Evolutionary conservation across 1,140 invertebrate species (phyloP).

Genomic region (Ephestia elutella): DNA sequence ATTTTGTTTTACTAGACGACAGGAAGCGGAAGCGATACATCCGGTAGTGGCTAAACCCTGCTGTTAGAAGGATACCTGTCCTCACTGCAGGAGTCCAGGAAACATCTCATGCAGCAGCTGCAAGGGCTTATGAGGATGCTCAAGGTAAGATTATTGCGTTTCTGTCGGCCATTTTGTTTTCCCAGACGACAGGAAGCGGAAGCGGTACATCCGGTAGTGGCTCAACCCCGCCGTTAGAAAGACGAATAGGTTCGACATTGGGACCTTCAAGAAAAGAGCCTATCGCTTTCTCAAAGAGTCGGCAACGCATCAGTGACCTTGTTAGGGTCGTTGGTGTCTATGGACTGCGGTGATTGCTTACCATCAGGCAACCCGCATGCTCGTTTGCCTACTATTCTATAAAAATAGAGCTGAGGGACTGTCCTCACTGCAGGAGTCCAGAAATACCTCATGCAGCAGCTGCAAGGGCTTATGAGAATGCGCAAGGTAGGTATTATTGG

Average conservation of each 20-base stretch:
- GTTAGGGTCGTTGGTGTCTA: no score
- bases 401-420: no score
- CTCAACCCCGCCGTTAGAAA: conserved; percentile 91
- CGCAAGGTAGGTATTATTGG: conserved; percentile 83
- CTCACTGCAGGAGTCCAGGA: conserved; percentile 92
- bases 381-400: no score
- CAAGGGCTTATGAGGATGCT: conserved; percentile 98
- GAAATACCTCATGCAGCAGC: conserved; percentile 94
- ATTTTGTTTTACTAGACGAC: conserved; percentile 74
- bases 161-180: neutral
- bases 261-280: no score
- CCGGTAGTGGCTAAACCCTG: conserved; percentile 79
- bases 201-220: conserved; percentile 65
- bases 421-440: conserved; percentile 92
- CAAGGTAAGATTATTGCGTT: conserved; percentile 78
- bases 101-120: conserved; percentile 95
- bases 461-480: conserved; percentile 97
- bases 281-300: no score
- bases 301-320: no score
- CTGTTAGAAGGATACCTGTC: conserved; percentile 94
- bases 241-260: no score
- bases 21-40: conserved; percentile 81
- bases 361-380: no score
- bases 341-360: no score
- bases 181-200: conserved; percentile 90